These are phyloP conservation scores for Scaptodrosophila latifasciaeformis DNA, from an alignment of 2,888 invertebrate species.

Conservation along the genomic window DNA sequence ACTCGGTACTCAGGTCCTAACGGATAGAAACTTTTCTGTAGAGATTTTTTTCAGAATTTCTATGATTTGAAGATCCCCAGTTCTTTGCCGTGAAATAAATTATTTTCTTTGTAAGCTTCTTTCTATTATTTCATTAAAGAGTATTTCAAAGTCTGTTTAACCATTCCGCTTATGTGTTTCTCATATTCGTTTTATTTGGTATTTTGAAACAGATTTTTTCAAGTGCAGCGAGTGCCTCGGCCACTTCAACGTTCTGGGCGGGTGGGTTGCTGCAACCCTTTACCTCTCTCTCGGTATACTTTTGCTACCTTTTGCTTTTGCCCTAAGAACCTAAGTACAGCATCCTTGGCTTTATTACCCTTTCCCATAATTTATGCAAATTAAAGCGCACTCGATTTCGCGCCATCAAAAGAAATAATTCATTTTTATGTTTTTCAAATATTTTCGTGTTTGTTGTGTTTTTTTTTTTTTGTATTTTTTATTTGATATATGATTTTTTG, in stretches of 20 bases:
- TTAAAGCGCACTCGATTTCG: conserved; percentile 67
- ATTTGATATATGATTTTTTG: conserved; percentile 11
- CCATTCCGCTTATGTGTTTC: too few relatives aligned
- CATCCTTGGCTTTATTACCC: neutral
- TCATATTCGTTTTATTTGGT: neutral
- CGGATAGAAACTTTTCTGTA: too few relatives aligned
- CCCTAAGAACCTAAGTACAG: conserved; percentile 23
- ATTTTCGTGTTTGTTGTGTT: conserved; percentile 30
- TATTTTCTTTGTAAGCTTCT: too few relatives aligned
- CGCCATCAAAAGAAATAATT: conserved; percentile 44
- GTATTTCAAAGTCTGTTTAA: too few relatives aligned
- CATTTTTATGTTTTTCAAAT: too few relatives aligned
- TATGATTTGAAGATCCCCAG: too few relatives aligned
- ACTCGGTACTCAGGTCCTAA: too few relatives aligned
- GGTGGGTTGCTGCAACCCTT: conserved; percentile 42
- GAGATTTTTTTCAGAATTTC: too few relatives aligned
- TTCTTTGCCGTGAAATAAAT: too few relatives aligned
- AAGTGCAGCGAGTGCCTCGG: conserved; percentile 52
- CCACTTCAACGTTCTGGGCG: conserved; percentile 45
- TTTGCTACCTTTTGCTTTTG: conserved; percentile 8
- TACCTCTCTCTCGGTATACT: conserved; percentile 19
- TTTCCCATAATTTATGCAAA: conserved; percentile 59
- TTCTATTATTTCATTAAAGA: too few relatives aligned
- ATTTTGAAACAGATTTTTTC: conserved; percentile 39
- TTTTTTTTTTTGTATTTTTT: conserved; percentile 14